Evolutionary conservation across 2,797 vertebrate species (phyloP).

Genomic region (Adelosebastes latens): DNA sequence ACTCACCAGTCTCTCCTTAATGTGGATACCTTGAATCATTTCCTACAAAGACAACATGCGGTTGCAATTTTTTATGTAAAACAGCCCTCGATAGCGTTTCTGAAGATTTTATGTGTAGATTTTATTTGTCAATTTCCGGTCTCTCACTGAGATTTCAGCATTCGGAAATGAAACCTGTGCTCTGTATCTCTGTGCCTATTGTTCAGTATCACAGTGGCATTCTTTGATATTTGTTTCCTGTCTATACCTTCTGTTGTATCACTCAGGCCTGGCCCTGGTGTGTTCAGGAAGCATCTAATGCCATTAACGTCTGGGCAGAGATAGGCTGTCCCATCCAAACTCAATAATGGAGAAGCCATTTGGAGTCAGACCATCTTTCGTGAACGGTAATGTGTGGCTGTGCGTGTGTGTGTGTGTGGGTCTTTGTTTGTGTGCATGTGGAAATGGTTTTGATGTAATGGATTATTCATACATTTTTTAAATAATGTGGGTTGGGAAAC

Average conservation of each 20-base stretch:
- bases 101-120: background rate
- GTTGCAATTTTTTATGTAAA: background rate
- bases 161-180: constrained; percentile 1
- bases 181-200: background rate
- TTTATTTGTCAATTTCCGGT: constrained; percentile 1
- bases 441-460: constrained; percentile 16
- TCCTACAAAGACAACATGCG: background rate
- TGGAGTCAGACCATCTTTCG: constrained; percentile 38
- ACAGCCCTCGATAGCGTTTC: background rate
- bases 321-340: constrained; percentile 53
- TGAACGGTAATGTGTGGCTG: constrained; percentile 25
- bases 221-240: constrained; percentile 7
- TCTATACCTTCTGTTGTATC: constrained; percentile 13
- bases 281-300: constrained; percentile 65
- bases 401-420: background rate
- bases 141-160: background rate
- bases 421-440: background rate
- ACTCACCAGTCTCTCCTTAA: background rate
- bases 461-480: background rate
- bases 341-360: constrained; percentile 71
- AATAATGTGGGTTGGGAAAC: background rate
- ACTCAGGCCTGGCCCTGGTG: background rate
- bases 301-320: constrained; percentile 58
- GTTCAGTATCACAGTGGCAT: background rate
- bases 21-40: background rate